Base-by-base conservation (phyloP, 2,888 invertebrate species). In the Aleiodes alternator region DNA sequence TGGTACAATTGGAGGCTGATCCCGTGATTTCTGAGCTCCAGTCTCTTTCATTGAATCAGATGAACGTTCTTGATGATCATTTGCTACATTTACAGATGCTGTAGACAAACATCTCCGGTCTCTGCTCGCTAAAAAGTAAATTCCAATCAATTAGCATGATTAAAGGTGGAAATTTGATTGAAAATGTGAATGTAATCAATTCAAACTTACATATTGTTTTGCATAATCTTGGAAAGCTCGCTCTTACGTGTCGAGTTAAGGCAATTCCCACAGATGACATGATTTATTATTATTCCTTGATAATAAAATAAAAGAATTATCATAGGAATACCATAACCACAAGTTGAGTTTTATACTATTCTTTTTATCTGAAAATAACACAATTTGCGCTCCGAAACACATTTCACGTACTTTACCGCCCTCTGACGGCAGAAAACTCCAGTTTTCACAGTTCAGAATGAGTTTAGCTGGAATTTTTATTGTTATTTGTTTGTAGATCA, bases 1-100 rank as follows among this genome's bases (percentile, higher is more conserved):
- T 0, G 91, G 90, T 11, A 90, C 88, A 0, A 72, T 56, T 9
- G 76, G 69, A 16, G 79, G 72, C 7, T 66, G 12, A 16, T 73
- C 71, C n/a, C 79, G 53, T 1, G 50, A n/a, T 61, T 68, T 68
- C 4, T 75, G 53, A 8, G 75, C 59, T 16, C 61, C 56, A 11
- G 56, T 38, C 4, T 56, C 72, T 53, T 73, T 66, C 0, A 72
- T 57, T 16, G 31, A 23, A 5, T 76, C 75, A 5, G n/a, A 1
- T 38, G 7, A 29, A 8, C 29, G n/a, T 8, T 16, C 48, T 53
- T 57, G 51, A 4, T 71, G 3, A 56, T 66, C 57, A 7, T 57
- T 71, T 48, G 57, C 71, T 23, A 59, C 55, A n/a, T 55, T 64
- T 31, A 71, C 31, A 55, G 69, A 68, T 16, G 61, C 55, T 7